A percentile compares a stretch with the other conserved stretches of the same genome.
phyloP scores from a whole-genome alignment of 2,888 invertebrate genomes.

The Tetragonula carbonaria region DNA sequence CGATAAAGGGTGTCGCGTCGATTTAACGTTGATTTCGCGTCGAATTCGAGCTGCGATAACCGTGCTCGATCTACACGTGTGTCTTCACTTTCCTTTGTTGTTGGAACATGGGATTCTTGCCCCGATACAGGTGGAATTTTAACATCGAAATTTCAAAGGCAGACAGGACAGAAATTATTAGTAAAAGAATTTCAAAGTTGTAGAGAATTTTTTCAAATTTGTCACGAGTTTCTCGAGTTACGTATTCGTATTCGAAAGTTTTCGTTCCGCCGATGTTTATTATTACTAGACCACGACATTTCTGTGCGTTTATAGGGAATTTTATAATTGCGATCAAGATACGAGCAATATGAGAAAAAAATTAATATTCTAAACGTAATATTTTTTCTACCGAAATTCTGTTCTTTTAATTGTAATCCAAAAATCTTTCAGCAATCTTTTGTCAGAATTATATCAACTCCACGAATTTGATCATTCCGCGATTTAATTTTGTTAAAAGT shows the following conservation, averaged over 20 bases:
- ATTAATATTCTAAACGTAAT: no score
- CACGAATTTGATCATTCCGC: no score
- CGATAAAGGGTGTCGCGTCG: constrained; percentile 48
- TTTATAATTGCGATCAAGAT: no score
- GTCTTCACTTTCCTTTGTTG: neutral
- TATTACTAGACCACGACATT: no score
- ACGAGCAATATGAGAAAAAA: no score
- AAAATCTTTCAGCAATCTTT: no score
- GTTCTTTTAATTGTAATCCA: no score
- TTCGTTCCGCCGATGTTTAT: neutral
- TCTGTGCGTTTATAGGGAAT: no score
- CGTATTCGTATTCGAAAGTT: neutral
- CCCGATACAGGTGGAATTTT: neutral
- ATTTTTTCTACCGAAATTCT: no score
- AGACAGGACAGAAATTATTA: neutral
- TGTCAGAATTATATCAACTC: no score
- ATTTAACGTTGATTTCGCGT: constrained; percentile 41
- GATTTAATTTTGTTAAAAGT: no score
- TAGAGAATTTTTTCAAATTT: neutral
- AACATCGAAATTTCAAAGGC: neutral
- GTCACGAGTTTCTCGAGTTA: neutral
- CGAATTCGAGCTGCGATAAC: neutral
- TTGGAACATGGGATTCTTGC: neutral
- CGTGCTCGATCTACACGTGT: constrained; percentile 8
- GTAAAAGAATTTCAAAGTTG: neutral